A percentile compares a stretch with the other conserved stretches of the same genome.
These are phyloP conservation scores for Euwallacea fornicatus DNA, from an alignment of 1,140 invertebrate species.

Conservation along the genomic window DNA sequence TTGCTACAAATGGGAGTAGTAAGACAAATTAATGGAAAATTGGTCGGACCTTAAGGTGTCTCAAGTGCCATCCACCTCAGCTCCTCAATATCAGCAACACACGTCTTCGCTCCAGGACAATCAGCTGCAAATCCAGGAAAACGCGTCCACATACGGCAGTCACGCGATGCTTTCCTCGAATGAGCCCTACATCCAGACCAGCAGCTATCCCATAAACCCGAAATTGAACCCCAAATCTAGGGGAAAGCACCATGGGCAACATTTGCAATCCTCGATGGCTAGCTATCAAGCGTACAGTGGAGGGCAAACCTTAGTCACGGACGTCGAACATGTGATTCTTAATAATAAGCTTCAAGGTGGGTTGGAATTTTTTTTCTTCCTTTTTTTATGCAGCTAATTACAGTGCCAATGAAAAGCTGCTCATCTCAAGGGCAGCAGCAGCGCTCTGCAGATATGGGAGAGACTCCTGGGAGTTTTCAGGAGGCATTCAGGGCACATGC, in stretches of 20 bases:
- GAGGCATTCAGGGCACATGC: constrained; percentile 18
- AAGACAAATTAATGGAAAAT: background rate
- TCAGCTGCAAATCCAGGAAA: background rate
- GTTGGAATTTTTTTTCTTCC: background rate
- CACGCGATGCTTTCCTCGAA: background rate
- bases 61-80: constrained; percentile 4
- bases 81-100: too few species aligned
- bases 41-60: constrained; percentile 9
- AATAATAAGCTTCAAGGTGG: background rate
- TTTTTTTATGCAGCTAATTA: background rate
- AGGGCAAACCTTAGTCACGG: background rate
- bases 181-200: constrained; percentile 29
- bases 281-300: background rate
- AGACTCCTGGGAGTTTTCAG: constrained; percentile 32
- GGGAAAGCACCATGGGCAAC: constrained; percentile 13
- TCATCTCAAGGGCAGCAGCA: background rate
- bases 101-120: background rate
- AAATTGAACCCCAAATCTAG: constrained; percentile 53
- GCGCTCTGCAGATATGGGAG: constrained; percentile 9
- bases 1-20: too few species aligned
- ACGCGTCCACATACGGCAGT: too few species aligned
- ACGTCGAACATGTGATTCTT: background rate
- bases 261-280: background rate
- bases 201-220: constrained; percentile 52
- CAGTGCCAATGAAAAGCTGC: constrained; percentile 1